These are phyloP conservation scores for Morpho deidamia DNA, from an alignment of 2,888 invertebrate species.

Conservation along the genomic window DNA sequence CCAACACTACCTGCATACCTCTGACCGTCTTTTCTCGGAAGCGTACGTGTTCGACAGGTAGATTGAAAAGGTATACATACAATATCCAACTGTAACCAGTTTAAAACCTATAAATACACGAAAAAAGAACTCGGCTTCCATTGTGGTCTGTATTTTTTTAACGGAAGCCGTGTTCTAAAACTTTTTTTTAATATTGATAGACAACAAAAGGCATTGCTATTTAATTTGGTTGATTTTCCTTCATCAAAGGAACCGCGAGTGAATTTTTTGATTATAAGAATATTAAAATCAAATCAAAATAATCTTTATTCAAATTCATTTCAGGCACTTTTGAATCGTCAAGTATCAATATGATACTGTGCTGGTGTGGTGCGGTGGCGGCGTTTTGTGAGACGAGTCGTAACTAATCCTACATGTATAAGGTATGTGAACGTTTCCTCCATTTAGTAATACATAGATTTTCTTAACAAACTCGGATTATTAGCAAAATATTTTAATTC, in stretches of 20 bases:
- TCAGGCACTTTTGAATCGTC: no score
- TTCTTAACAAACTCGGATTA: no score
- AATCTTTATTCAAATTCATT: no score
- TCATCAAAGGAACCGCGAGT: constrained; percentile 45
- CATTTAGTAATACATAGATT: no score
- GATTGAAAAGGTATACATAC: constrained; percentile 22
- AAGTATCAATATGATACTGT: no score
- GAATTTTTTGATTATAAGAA: constrained; percentile 12
- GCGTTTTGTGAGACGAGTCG: no score
- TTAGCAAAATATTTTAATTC: no score
- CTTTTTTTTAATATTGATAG: constrained; percentile 50
- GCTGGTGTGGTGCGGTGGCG: no score
- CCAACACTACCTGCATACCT: constrained; percentile 13
- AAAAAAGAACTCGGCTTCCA: constrained; percentile 12
- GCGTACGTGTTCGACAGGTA: constrained; percentile 26
- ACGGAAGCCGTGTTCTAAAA: constrained; percentile 44
- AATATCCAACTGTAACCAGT: constrained; percentile 22
- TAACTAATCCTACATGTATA: no score
- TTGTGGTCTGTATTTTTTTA: constrained; percentile 34
- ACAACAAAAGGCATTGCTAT: constrained; percentile 57
- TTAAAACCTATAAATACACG: constrained; percentile 23
- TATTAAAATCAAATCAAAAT: no score
- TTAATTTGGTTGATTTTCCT: constrained; percentile 40
- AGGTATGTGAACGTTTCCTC: no score
- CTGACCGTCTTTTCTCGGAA: constrained; percentile 30